Evolutionary conservation across 2,113 vertebrate species (phyloP).

Genomic region (Sclerurus mexicanus): DNA sequence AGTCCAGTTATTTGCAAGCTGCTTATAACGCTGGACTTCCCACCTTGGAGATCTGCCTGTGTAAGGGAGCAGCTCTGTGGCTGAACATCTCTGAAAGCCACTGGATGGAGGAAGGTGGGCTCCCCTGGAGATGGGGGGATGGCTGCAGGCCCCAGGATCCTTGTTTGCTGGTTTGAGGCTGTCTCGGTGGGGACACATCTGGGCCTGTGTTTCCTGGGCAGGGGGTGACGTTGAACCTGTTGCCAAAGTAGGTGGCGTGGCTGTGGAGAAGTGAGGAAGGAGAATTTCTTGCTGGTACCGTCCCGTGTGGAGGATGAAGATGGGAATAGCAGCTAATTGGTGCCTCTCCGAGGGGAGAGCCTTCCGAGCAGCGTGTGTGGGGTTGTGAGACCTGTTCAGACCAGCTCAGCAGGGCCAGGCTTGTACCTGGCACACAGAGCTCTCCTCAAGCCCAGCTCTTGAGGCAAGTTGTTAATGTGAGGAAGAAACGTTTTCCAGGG

Average conservation of each 20-base stretch:
- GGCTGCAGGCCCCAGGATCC: background rate
- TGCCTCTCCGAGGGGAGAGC: background rate
- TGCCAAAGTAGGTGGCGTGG: background rate
- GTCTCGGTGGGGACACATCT: background rate
- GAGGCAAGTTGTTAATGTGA: background rate
- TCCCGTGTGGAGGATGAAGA: background rate
- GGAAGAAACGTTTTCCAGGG: background rate
- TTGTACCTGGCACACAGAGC: background rate
- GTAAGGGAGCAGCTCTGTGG: background rate
- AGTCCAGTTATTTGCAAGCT: background rate
- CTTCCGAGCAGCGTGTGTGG: background rate
- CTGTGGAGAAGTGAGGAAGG: constrained; percentile 2
- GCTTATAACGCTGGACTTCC: background rate
- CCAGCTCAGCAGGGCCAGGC: constrained; percentile 28
- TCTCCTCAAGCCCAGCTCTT: background rate
- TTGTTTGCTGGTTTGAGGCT: constrained; percentile 34
- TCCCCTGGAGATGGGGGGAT: background rate
- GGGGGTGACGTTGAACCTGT: background rate
- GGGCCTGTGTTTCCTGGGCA: background rate
- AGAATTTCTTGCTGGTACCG: background rate
- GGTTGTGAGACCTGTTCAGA: background rate
- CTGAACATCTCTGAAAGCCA: background rate
- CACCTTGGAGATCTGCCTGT: rapidly evolving
- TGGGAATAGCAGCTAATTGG: background rate
- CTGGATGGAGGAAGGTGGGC: background rate